Evolutionary conservation across 2,113 vertebrate species (phyloP).

Genomic region (Candoia aspera): DNA sequence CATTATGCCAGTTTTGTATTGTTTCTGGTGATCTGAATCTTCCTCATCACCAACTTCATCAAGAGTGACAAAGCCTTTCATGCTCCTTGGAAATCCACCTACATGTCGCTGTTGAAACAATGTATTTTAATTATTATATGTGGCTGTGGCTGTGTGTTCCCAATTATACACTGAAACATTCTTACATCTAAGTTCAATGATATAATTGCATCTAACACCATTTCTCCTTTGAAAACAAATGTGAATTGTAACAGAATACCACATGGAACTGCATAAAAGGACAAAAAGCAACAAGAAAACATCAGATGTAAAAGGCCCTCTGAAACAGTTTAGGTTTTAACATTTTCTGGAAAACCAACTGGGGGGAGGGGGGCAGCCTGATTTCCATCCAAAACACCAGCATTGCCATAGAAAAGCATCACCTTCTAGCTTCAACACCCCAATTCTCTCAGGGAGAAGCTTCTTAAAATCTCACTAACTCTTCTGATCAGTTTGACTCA

Average conservation of each 20-base stretch:
- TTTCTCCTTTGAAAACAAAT: not conserved
- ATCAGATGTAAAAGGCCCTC: not conserved
- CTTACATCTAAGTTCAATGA: not conserved
- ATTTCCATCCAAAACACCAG: not conserved
- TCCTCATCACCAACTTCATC: conserved; percentile 92
- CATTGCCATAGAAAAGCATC: not conserved
- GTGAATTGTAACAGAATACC: not conserved
- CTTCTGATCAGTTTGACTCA: not conserved
- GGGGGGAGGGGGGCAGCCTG: not conserved
- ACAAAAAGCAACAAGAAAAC: not conserved
- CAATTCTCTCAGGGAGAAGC: not conserved
- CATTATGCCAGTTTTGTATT: conserved; percentile 65
- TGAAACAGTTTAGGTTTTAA: not conserved
- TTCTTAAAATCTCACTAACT: too few relatives aligned
- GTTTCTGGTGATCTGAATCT: conserved; percentile 74
- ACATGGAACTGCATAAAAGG: too few relatives aligned
- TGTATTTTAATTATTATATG: conserved; percentile 19
- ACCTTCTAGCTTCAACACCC: not conserved
- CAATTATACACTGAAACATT: too few relatives aligned
- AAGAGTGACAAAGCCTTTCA: conserved; percentile 94
- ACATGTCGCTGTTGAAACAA: conserved; percentile 69
- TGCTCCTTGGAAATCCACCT: conserved; percentile 84
- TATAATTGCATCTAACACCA: not conserved
- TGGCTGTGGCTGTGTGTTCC: too few relatives aligned
- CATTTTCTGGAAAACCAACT: not conserved